Percentiles rank a stretch among this genome's conserved stretches.
phyloP scores from a whole-genome alignment of 2,113 vertebrate species.

The Pholis gunnellus region DNA sequence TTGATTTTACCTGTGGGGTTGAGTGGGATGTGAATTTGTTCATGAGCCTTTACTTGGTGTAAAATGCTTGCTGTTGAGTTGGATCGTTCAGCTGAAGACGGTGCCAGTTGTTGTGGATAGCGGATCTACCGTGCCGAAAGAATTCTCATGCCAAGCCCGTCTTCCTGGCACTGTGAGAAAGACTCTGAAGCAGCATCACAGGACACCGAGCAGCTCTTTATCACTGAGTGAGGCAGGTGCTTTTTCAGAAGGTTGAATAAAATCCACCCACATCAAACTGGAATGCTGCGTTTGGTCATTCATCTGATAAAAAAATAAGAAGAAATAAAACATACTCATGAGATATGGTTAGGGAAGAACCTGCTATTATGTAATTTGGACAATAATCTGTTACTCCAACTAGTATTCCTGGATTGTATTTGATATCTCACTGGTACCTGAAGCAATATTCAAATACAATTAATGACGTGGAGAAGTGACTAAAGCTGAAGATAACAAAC shows the following conservation, averaged over 20 bases:
- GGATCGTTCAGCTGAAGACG: neutral
- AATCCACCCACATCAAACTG: slow-evolving; percentile 1
- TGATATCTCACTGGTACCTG: neutral
- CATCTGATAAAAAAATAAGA: neutral
- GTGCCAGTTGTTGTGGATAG: neutral
- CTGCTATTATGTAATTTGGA: neutral
- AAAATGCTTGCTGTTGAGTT: neutral
- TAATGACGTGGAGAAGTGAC: neutral
- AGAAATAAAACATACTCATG: neutral
- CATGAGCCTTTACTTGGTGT: neutral
- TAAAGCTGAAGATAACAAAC: neutral
- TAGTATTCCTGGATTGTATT: neutral
- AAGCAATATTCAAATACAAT: neutral
- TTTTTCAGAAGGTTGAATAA: slow-evolving; percentile 1
- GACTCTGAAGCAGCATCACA: slow-evolving; percentile 12
- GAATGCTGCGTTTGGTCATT: neutral
- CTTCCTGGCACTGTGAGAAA: neutral
- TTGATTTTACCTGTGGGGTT: slow-evolving; percentile 18
- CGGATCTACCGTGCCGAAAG: neutral
- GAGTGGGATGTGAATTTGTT: neutral
- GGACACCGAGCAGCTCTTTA: neutral
- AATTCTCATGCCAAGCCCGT: neutral
- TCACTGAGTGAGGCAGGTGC: neutral
- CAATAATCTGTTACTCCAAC: neutral
- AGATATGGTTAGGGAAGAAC: neutral